Conservation (phyloP, 2,888 invertebrate genomes). For the Eubasilissa splendida region DNA sequence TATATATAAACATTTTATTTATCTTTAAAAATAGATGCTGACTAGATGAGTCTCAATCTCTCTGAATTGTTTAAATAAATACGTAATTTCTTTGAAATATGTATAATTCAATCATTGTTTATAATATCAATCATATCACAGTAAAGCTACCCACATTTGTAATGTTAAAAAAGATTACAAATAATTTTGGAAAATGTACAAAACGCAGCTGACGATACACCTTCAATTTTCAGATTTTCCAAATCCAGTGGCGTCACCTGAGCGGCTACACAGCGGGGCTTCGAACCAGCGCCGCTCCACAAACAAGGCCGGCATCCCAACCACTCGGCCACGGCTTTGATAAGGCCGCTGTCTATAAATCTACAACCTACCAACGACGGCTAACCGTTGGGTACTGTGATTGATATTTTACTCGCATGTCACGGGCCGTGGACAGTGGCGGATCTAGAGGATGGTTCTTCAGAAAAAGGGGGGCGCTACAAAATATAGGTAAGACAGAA, state of each 20-base stretch:
- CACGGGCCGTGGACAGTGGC: slow-evolving; percentile 1
- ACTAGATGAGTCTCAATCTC: too few relatives aligned
- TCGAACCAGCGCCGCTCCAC: slow-evolving; percentile 13
- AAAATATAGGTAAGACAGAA: not conserved
- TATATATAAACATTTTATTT: too few relatives aligned
- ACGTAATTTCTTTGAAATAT: too few relatives aligned
- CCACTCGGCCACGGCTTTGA: slow-evolving; percentile 22
- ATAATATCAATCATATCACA: too few relatives aligned
- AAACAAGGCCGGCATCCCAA: slow-evolving; percentile 22
- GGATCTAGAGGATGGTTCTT: not conserved
- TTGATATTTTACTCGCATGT: slow-evolving; percentile 34
- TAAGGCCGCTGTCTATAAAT: slow-evolving; percentile 25
- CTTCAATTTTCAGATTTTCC: not conserved
- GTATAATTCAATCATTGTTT: too few relatives aligned
- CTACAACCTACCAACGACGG: not conserved
- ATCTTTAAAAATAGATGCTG: too few relatives aligned
- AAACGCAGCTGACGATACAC: not conserved
- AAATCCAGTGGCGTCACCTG: slow-evolving; percentile 30
- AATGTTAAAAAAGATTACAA: too few relatives aligned
- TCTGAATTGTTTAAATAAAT: too few relatives aligned
- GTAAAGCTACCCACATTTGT: too few relatives aligned
- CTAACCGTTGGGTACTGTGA: slow-evolving; percentile 10
- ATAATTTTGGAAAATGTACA: too few relatives aligned
- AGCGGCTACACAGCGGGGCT: slow-evolving; percentile 23
- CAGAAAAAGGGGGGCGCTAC: not conserved